Conservation (phyloP, 2,797 vertebrate genomes). For the Lepidocolaptes lacrymiger region DNA sequence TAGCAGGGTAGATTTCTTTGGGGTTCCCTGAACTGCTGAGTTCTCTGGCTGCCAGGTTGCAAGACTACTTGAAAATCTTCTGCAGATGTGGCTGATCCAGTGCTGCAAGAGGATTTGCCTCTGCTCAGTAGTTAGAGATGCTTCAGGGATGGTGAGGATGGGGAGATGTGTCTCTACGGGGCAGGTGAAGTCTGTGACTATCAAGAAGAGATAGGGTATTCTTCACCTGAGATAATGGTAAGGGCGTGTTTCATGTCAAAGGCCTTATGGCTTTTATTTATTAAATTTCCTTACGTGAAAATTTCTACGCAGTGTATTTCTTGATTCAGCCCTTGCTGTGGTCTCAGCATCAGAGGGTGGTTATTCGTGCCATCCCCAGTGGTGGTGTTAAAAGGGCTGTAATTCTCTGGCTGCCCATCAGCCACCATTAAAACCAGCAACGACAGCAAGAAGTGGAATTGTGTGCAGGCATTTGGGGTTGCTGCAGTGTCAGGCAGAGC, state of each 20-base stretch:
- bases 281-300: background rate
- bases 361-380: fast-evolving
- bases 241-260: background rate
- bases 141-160: background rate
- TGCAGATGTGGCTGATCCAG: background rate
- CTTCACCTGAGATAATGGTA: background rate
- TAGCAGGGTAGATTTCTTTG: background rate
- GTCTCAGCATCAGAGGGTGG: fast-evolving
- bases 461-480: background rate
- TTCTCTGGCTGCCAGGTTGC: background rate
- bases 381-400: background rate
- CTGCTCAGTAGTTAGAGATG: background rate
- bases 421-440: background rate
- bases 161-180: background rate
- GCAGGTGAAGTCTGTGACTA: background rate
- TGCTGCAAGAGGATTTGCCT: background rate
- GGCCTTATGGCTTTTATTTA: background rate
- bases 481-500: background rate
- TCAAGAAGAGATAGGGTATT: background rate
- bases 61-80: background rate
- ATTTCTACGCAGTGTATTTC: background rate
- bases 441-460: background rate
- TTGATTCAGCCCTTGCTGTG: background rate
- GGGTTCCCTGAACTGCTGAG: background rate
- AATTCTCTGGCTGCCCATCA: background rate